Evolutionary conservation across 2,797 vertebrate genomes (phyloP).

Genomic region (Picus viridis): DNA sequence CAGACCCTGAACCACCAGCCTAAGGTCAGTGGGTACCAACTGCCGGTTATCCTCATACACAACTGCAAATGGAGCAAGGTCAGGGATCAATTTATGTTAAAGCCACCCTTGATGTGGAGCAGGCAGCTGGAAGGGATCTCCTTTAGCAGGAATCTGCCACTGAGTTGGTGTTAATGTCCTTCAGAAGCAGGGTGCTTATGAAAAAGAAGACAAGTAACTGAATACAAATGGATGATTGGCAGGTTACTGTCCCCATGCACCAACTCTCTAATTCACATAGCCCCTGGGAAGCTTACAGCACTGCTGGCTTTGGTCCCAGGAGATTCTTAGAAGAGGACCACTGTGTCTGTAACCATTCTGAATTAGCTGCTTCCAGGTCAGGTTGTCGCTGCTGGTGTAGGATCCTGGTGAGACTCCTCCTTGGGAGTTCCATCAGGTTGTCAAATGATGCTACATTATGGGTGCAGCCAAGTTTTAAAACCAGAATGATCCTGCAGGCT

Average conservation of each 20-base stretch:
- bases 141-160: neutral
- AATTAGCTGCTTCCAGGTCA: neutral
- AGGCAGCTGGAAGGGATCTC: neutral
- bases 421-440: neutral
- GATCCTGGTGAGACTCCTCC: neutral
- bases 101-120: neutral
- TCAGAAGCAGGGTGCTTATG: neutral
- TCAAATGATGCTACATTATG: neutral
- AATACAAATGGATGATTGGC: neutral
- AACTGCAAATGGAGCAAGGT: neutral
- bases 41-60: neutral
- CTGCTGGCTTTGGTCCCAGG: neutral
- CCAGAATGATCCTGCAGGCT: neutral
- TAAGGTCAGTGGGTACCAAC: neutral
- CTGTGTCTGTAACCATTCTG: neutral
- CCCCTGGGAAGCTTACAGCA: accelerated
- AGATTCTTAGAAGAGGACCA: neutral
- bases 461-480: neutral
- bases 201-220: neutral
- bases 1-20: neutral
- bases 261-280: neutral
- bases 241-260: neutral
- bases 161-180: neutral
- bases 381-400: neutral
- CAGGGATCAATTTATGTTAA: neutral